Base-by-base conservation (phyloP, 2,888 invertebrate genomes). In the Parnassius glacialis region DNA sequence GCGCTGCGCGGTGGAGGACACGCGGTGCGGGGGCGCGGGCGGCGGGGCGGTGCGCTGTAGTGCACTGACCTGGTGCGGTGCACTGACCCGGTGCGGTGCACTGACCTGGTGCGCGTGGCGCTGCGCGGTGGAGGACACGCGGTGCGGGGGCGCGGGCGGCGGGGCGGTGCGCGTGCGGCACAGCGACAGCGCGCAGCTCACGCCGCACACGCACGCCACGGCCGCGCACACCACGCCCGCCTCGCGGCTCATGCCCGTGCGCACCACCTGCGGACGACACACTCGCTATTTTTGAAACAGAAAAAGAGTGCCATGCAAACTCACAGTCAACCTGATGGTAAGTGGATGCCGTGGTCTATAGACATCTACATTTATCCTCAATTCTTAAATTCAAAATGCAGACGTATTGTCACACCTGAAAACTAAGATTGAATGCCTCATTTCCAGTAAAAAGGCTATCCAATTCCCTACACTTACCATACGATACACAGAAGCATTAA, bases 221-320 rank as follows among this genome's bases (percentile, higher is more conserved):
- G 94, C 92, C 64, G 93, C 93, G 79, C 93, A 94, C 80, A 94
- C 93, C 70, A 94, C 92, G 55, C 94, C 83, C 68, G 93, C 93
- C 80, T 94, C 94, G 72, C 93, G 81, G 25, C 93, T 92, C 47
- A 88, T 87, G 70, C 92, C 57, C 69, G 77, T 78, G 65, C 80
- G 76, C 42, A 70, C 68, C 76, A 83, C 71, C 83, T 81, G 69
- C 11, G 16, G 16, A 34, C 7, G 1, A 7, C 5, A 5, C 34
- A 5, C 34, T 34, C 5, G 34, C 34, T 34, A 34, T 25, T 25
- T 25, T 25, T 25, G 5, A 5, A 2, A 25, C 3, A 25, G 25
- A 25, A 25, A 2, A 20, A 7, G 3, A 7, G 25, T 3, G 25
- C 0, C 25, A 3, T 2, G 3, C 25, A 7, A 25, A 7, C 25